These are phyloP conservation scores for Aphidius ervi DNA, from an alignment of 1,140 invertebrate species.

Conservation along the genomic window DNA sequence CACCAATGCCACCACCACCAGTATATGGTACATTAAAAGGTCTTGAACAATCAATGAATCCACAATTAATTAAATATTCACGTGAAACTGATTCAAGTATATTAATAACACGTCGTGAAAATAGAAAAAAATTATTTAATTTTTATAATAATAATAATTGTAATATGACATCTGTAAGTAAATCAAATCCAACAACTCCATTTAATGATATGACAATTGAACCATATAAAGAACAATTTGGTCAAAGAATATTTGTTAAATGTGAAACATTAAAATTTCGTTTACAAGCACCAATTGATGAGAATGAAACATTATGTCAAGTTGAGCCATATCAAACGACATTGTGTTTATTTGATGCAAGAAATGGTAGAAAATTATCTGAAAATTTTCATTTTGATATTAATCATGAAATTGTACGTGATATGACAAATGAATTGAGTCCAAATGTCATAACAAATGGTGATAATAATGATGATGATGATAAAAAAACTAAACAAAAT, in stretches of 20 bases:
- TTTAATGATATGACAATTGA: slow-evolving; percentile 51
- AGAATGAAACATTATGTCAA: slow-evolving; percentile 74
- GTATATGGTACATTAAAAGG: slow-evolving; percentile 74
- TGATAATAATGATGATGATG: neutral
- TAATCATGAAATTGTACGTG: slow-evolving; percentile 65
- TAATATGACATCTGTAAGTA: slow-evolving; percentile 56
- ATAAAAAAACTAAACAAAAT: neutral
- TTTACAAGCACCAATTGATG: slow-evolving; percentile 76
- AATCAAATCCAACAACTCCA: slow-evolving; percentile 13
- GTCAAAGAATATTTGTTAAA: slow-evolving; percentile 75
- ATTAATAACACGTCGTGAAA: slow-evolving; percentile 71
- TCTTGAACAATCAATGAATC: slow-evolving; percentile 86
- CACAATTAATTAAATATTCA: slow-evolving; percentile 83
- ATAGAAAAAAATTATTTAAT: slow-evolving; percentile 66
- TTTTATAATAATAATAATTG: slow-evolving; percentile 48
- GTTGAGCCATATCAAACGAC: slow-evolving; percentile 90
- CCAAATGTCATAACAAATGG: slow-evolving; percentile 10
- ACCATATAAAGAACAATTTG: slow-evolving; percentile 79
- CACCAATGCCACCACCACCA: slow-evolving; percentile 49
- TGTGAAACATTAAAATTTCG: slow-evolving; percentile 79
- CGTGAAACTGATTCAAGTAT: slow-evolving; percentile 85
- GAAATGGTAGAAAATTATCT: slow-evolving; percentile 78
- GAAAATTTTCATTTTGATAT: slow-evolving; percentile 93
- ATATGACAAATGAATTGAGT: slow-evolving; percentile 54
- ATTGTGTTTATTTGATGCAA: slow-evolving; percentile 81